Base-by-base conservation (phyloP, 2,113 vertebrate genomes). In the Thomomys bottae region DNA sequence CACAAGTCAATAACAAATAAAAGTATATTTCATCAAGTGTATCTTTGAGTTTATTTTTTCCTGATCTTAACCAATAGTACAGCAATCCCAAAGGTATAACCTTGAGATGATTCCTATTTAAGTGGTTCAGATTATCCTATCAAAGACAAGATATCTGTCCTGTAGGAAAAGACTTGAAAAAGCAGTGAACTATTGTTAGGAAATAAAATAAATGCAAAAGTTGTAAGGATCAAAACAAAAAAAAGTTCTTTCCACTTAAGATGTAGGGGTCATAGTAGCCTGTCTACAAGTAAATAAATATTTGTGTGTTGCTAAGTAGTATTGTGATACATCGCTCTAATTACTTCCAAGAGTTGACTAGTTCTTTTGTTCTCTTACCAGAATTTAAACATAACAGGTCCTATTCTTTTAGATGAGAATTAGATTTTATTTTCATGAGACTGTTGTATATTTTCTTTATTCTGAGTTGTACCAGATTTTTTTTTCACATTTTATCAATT, bases 201-300 rank as follows among this genome's bases (percentile, higher is more conserved):
- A 42, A 92, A 79, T 66, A 95, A 89, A 92, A 90, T 85, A 66
- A 70, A 87, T 63, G n/a, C 18, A 45, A 59, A 66, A 66, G 71
- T 87, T 36, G 32, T 83, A 73, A 89, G 57, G 64, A 77, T 83
- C 32, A 80, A 81, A 90, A 76, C 32, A 86, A 94, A 70, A 88
- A 26, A 81, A n/a, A n/a, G 80, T 40, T n/a, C 36, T 49, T 9
- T 18, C n/a, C 8, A 8, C 30, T 81, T 87, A 28, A 30, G 23
- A 42, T 49, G 78, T 68, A 67, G 28, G 24, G 38, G 1, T 32
- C 21, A 0, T 38, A 64, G 36, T 54, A 40, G 7, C 12, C 36
- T 75, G 6, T 75, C 66, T 85, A 76, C 3, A 78, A 8, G 71
- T 30, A 0, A 3, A 40, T 42, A 59, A 81, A 67, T 61, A 12